These are phyloP conservation scores for Chelidonichthys spinosus DNA, from an alignment of 2,797 vertebrate genomes.

Conservation along the genomic window DNA sequence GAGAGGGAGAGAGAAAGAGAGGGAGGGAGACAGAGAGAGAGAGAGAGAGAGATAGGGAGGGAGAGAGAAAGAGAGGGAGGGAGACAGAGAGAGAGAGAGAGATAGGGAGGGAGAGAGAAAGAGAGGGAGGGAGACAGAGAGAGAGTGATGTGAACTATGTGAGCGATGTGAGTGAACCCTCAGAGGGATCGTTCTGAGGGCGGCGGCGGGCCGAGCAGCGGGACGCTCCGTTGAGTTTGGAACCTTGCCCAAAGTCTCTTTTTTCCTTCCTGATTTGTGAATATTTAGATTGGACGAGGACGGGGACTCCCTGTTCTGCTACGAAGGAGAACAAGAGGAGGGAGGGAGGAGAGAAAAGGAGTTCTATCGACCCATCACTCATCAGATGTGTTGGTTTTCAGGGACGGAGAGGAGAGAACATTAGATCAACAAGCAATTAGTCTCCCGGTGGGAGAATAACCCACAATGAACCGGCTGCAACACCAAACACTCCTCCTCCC, in stretches of 20 bases:
- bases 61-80: slow-evolving; percentile 22
- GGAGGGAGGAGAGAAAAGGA: too few species aligned
- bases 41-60: slow-evolving; percentile 29
- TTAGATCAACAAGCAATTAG: slow-evolving; percentile 81
- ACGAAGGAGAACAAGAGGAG: slow-evolving; percentile 9
- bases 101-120: slow-evolving; percentile 23
- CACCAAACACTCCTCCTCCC: slow-evolving; percentile 68
- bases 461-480: slow-evolving; percentile 72
- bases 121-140: slow-evolving; percentile 15
- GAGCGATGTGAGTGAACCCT: slow-evolving; percentile 45
- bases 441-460: slow-evolving; percentile 73
- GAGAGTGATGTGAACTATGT: slow-evolving; percentile 52
- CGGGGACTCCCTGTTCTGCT: slow-evolving; percentile 52
- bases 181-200: slow-evolving; percentile 55
- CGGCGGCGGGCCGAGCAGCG: slow-evolving; percentile 34
- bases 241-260: slow-evolving; percentile 68
- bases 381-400: slow-evolving; percentile 69
- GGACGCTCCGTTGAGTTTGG: slow-evolving; percentile 68
- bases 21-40: slow-evolving; percentile 11
- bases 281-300: slow-evolving; percentile 75
- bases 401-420: slow-evolving; percentile 66
- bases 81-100: slow-evolving; percentile 20
- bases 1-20: slow-evolving; percentile 30
- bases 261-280: slow-evolving; percentile 66
- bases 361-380: slow-evolving; percentile 62